Percentiles rank a stretch among this genome's conserved stretches.
These are phyloP conservation scores for Hiodon tergisus DNA, from an alignment of 2,113 vertebrate genomes.

Conservation along the genomic window DNA sequence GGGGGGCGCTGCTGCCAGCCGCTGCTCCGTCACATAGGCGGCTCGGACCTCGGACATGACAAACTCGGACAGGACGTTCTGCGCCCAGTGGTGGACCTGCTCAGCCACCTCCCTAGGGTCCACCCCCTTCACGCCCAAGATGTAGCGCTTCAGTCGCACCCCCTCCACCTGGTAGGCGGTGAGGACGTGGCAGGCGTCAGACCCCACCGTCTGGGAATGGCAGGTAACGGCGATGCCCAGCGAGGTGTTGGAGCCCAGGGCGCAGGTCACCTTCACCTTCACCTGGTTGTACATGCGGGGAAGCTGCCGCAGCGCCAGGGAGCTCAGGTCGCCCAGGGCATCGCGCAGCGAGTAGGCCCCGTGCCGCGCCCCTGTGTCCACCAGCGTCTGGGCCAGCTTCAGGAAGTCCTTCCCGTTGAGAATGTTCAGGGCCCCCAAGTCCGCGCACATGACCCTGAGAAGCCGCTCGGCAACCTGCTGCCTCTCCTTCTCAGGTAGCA, in stretches of 20 bases:
- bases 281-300: constrained; percentile 99
- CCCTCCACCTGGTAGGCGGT: constrained; percentile 92
- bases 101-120: constrained; percentile 84
- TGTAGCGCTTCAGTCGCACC: constrained; percentile 84
- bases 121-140: constrained; percentile 83
- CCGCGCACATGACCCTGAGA: constrained; percentile 88
- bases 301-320: constrained; percentile 87
- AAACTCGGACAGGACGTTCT: constrained; percentile 96
- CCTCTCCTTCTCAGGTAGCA: constrained; percentile 90
- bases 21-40: constrained; percentile 88
- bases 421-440: constrained; percentile 82
- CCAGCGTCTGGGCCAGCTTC: constrained; percentile 90
- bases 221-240: constrained; percentile 92
- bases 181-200: constrained; percentile 86
- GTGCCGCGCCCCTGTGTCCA: constrained; percentile 90
- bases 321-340: constrained; percentile 89
- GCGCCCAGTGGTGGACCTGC: constrained; percentile 93
- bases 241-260: constrained; percentile 88
- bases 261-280: constrained; percentile 97
- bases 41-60: constrained; percentile 97
- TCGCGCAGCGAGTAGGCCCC: constrained; percentile 91
- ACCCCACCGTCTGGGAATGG: constrained; percentile 83
- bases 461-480: constrained; percentile 93
- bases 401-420: constrained; percentile 93
- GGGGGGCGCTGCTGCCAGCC: constrained; percentile 63